Conservation (phyloP, 2,888 invertebrate species). For the Pristionchus mayeri region DNA sequence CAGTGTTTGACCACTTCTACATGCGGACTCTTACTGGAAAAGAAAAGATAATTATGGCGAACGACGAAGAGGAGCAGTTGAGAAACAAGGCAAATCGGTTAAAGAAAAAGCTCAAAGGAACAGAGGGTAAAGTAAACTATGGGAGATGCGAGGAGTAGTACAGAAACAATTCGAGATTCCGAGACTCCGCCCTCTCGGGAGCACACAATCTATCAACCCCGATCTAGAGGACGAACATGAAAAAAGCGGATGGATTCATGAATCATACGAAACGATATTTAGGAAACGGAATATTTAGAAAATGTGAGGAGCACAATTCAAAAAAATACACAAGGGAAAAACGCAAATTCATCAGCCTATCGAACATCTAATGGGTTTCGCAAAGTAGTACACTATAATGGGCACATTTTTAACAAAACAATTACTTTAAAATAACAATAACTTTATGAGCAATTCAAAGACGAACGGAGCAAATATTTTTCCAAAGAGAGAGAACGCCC, state of each 20-base stretch:
- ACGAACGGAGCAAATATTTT: too few species aligned
- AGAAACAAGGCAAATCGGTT: not conserved
- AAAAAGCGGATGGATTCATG: not conserved
- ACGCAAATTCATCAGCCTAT: not conserved
- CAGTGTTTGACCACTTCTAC: slow-evolving; percentile 32
- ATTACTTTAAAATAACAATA: slow-evolving; percentile 4
- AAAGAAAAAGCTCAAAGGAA: not conserved
- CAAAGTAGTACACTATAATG: not conserved
- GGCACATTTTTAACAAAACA: not conserved
- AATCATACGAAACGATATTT: not conserved
- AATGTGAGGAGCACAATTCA: too few species aligned
- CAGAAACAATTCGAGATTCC: not conserved
- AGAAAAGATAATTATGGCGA: slow-evolving; percentile 28
- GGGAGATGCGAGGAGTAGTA: slow-evolving; percentile 27
- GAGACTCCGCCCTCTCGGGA: slow-evolving; percentile 22
- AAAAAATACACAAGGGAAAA: not conserved
- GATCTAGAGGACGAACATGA: slow-evolving; percentile 16
- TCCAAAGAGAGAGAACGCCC: not conserved
- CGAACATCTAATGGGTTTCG: not conserved
- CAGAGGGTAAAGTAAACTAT: not conserved
- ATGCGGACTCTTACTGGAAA: slow-evolving; percentile 38
- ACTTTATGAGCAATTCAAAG: not conserved
- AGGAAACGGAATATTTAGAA: not conserved
- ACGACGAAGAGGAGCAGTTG: not conserved
- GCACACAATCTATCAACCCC: slow-evolving; percentile 23